A percentile compares a stretch with the other conserved stretches of the same genome.
Conservation (phyloP, 2,113 vertebrate species). For the Mus pahari region DNA sequence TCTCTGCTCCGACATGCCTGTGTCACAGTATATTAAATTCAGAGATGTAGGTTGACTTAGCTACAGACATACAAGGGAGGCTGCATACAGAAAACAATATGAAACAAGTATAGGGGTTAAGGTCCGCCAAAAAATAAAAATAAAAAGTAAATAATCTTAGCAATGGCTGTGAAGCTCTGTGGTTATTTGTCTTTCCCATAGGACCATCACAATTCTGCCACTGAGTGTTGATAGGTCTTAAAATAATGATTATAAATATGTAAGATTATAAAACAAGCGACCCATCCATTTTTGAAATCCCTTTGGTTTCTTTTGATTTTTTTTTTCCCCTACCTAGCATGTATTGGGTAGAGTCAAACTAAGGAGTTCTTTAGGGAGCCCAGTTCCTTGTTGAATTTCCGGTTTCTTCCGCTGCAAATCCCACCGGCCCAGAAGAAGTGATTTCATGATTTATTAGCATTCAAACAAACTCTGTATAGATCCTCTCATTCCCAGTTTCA, state of each 20-base stretch:
- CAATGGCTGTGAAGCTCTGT: not conserved
- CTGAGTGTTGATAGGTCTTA: not conserved
- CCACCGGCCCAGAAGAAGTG: conserved; percentile 66
- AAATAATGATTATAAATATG: conserved; percentile 52
- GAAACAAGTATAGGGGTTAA: not conserved
- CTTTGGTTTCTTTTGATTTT: not conserved
- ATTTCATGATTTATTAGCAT: conserved; percentile 82
- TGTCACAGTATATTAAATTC: conserved; percentile 51
- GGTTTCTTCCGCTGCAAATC: conserved; percentile 65
- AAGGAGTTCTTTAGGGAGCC: conserved; percentile 48
- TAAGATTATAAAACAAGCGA: conserved; percentile 20
- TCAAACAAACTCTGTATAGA: conserved; percentile 77
- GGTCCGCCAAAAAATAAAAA: not conserved
- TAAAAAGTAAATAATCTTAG: conserved; percentile 47
- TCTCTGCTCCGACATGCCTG: not conserved
- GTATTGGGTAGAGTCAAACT: conserved; percentile 3
- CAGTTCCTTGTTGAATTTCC: conserved; percentile 47
- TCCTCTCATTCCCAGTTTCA: conserved; percentile 42
- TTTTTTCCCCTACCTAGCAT: conserved; percentile 46
- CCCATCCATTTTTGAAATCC: conserved; percentile 15
- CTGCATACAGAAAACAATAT: not conserved
- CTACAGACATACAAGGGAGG: conserved; percentile 7
- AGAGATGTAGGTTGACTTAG: conserved; percentile 54
- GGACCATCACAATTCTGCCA: not conserved
- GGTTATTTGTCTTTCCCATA: not conserved